Percentiles rank a stretch among this genome's conserved stretches.
Conservation (phyloP, 2,888 invertebrate genomes). For the Chaitophorus viminalis region DNA sequence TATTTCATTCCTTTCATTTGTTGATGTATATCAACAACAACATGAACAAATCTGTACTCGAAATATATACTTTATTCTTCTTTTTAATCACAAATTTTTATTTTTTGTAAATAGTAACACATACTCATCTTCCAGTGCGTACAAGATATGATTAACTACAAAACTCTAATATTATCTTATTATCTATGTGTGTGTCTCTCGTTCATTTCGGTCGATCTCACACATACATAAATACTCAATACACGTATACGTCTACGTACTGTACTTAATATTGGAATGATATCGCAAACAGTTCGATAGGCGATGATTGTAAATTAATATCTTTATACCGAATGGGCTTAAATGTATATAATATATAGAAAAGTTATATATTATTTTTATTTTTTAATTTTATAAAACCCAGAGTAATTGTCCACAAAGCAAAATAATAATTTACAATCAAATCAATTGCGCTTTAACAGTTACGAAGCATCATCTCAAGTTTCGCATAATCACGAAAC, state of each 20-base stretch:
- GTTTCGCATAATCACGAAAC: background rate
- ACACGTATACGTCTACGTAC: no score
- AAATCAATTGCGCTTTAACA: no score
- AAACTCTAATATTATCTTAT: background rate
- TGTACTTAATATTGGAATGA: no score
- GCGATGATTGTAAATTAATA: no score
- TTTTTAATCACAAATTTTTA: background rate
- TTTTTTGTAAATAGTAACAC: background rate
- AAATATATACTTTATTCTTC: background rate
- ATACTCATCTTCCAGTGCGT: conserved; percentile 18
- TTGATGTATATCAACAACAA: background rate
- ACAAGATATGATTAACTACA: conserved; percentile 30
- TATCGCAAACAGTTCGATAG: background rate
- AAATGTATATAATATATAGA: no score
- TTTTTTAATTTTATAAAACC: no score
- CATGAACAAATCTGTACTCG: conserved; percentile 5
- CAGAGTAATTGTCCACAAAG: background rate
- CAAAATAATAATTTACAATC: conserved; percentile 1
- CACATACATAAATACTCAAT: background rate
- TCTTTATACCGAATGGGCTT: no score
- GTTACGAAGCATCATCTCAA: no score
- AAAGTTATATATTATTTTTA: no score
- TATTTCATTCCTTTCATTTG: conserved; percentile 29
- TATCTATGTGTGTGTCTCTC: background rate
- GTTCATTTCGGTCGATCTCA: background rate